Base-by-base conservation (phyloP, 2,797 vertebrate genomes). In the Sciurus vulgaris region DNA sequence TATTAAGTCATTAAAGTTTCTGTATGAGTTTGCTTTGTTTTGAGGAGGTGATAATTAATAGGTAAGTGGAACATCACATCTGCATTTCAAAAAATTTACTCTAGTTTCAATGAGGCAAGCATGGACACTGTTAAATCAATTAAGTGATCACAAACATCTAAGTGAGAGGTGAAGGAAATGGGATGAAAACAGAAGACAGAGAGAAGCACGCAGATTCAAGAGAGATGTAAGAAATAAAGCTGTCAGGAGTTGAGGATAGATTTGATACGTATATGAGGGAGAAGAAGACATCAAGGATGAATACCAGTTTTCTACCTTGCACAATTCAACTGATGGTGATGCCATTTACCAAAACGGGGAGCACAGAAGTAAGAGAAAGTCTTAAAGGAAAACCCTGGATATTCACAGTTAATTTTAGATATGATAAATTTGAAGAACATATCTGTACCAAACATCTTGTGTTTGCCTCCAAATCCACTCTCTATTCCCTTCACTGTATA, bases 191-290 rank as follows among this genome's bases (percentile, higher is more conserved):
- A 93, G 54, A 72, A 74, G 72, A 72, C 3, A 49, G 14, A 73
- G 5, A 49, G 41, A 87, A 86, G 41, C 9, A 3, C 41, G 61
- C 18, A 88, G 28, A 91, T 69, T 69, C 11, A 51, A 83, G 72
- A 84, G 49, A 93, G 59, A 87, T 26, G 87, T 83, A 86, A 70
- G 49, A 89, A 90, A 93, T 74, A 90, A 92, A 89, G 72, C 11
- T 49, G n/a, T 56, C 63, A 86, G n/a, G 65, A 87, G 78, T 59
- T 96, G 35, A 30, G 28, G 56, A 12, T 77, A n/a, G 38, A 86
- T 67, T 51, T 17, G 1, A 82, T 70, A 77, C 65, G 38, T 35
- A 20, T 33, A 51, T 77, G n/a, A 95, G 11, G n/a, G 65, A 86
- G 54, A 92, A 41, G n/a, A 86, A 69, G 20, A 86, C 86, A 56